Evolutionary conservation across 2,888 invertebrate species (phyloP).

Genomic region (Coenonympha glycerion): DNA sequence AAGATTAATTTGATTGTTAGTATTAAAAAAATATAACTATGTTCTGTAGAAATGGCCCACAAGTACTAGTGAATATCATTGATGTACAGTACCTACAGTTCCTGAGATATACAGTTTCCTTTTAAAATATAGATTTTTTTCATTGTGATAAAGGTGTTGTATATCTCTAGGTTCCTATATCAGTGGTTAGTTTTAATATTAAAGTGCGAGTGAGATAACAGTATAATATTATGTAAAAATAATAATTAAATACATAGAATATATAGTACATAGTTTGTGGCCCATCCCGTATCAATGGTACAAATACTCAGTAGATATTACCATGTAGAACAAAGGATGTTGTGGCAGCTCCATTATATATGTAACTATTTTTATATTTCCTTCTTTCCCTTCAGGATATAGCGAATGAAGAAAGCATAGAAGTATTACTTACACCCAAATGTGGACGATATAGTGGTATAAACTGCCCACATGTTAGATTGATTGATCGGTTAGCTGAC

Average conservation of each 20-base stretch:
- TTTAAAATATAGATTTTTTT: not conserved
- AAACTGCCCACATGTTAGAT: no score
- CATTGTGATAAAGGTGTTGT: no score
- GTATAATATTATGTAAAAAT: conserved; percentile 45
- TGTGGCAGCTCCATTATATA: conserved; percentile 4
- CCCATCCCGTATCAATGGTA: conserved; percentile 61
- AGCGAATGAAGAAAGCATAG: not conserved
- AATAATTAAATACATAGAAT: conserved; percentile 17
- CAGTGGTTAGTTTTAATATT: conserved; percentile 34
- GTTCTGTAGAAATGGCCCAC: not conserved
- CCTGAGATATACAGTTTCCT: not conserved
- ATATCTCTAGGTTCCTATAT: not conserved
- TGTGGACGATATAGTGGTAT: no score
- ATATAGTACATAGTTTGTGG: conserved; percentile 42
- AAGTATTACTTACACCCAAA: no score
- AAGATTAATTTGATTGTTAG: no score
- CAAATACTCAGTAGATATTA: conserved; percentile 72
- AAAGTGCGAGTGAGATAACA: conserved; percentile 60
- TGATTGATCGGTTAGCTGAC: no score
- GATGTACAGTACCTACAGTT: not conserved
- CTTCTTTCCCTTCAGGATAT: no score
- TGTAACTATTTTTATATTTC: not conserved
- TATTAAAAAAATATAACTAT: not conserved
- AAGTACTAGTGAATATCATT: not conserved
- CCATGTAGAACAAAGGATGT: conserved; percentile 39